These are phyloP conservation scores for Trinectes maculatus DNA, from an alignment of 2,113 vertebrate species.

Conservation along the genomic window DNA sequence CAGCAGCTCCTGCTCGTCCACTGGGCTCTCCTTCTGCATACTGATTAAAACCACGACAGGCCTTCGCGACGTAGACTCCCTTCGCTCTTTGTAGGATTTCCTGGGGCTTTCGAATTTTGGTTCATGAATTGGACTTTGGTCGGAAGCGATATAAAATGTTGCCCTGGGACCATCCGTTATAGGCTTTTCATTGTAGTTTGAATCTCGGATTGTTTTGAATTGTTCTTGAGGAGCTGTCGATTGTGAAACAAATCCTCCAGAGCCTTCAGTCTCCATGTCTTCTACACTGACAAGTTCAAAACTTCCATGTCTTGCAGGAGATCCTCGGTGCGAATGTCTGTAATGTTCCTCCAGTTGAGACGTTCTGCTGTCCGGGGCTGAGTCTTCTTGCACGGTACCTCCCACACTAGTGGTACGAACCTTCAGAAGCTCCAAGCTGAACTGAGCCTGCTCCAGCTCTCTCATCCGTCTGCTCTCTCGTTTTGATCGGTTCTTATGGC, in stretches of 20 bases:
- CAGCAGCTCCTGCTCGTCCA: constrained; percentile 68
- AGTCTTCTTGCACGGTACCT: constrained; percentile 87
- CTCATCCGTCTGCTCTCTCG: constrained; percentile 94
- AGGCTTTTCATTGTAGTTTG: constrained; percentile 58
- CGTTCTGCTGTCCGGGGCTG: constrained; percentile 78
- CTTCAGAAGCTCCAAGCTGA: constrained; percentile 93
- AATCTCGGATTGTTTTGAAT: constrained; percentile 16
- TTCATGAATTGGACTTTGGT: constrained; percentile 74
- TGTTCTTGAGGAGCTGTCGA: constrained; percentile 14
- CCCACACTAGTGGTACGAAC: constrained; percentile 85
- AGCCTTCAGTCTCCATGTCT: constrained; percentile 83
- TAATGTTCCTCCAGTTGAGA: constrained; percentile 77
- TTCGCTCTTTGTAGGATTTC: constrained; percentile 56
- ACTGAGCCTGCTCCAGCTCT: constrained; percentile 95
- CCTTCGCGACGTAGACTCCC: constrained; percentile 64
- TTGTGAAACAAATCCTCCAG: constrained; percentile 82
- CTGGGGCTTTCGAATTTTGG: constrained; percentile 53
- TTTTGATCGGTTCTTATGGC: constrained; percentile 90
- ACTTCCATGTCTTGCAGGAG: constrained; percentile 88
- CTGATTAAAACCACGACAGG: constrained; percentile 83
- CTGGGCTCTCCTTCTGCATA: constrained; percentile 80
- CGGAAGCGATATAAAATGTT: constrained; percentile 89
- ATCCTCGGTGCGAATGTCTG: constrained; percentile 82
- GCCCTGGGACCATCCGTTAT: constrained; percentile 79
- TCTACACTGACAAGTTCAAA: constrained; percentile 86